A percentile compares a stretch with the other conserved stretches of the same genome.
These are phyloP conservation scores for Carassius auratus DNA, from an alignment of 2,113 vertebrate genomes.

Conservation along the genomic window DNA sequence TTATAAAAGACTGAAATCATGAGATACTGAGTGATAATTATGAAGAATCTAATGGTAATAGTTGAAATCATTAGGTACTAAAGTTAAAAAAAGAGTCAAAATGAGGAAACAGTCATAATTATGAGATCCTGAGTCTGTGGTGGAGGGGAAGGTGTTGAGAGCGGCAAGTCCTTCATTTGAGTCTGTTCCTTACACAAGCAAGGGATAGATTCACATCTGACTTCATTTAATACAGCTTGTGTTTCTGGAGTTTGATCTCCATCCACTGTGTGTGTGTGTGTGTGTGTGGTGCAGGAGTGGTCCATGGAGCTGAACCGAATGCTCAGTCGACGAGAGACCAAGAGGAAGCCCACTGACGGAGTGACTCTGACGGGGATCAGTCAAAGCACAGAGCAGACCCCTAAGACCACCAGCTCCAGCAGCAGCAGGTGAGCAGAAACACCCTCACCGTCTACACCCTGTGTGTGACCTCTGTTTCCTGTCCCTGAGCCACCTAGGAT, in stretches of 20 bases:
- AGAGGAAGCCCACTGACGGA: constrained; percentile 84
- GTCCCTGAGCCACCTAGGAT: too few species aligned
- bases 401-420: constrained; percentile 86
- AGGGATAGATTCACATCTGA: background rate
- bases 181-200: background rate
- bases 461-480: too few species aligned
- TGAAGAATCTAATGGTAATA: too few species aligned
- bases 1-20: too few species aligned
- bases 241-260: background rate
- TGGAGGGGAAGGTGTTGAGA: background rate
- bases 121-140: background rate
- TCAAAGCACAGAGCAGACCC: constrained; percentile 85
- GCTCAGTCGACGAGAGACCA: constrained; percentile 91
- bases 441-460: too few species aligned
- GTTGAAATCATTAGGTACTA: too few species aligned
- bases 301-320: constrained; percentile 92
- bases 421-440: constrained; percentile 69
- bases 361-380: constrained; percentile 92
- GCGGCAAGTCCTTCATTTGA: background rate
- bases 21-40: too few species aligned
- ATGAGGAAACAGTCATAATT: too few species aligned
- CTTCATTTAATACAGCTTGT: background rate
- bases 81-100: too few species aligned
- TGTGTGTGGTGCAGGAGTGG: constrained; percentile 83
- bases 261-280: background rate